Conservation (phyloP, 2,113 vertebrate species). For the Sciurus niger region DNA sequence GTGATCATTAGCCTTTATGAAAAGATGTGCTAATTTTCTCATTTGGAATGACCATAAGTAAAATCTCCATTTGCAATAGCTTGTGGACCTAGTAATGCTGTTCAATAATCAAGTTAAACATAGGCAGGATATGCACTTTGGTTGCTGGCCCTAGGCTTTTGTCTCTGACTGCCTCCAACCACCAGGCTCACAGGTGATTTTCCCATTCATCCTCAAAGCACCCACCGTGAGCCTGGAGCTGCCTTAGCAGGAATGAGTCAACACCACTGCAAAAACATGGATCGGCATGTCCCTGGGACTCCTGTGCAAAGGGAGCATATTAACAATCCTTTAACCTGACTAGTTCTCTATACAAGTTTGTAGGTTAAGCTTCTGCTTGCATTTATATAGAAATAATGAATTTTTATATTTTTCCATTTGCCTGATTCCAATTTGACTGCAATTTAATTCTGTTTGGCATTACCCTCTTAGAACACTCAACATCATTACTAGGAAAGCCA, state of each 20-base stretch:
- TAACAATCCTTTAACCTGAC: neutral
- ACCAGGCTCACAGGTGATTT: neutral
- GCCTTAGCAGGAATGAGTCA: neutral
- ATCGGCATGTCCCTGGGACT: neutral
- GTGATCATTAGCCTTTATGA: neutral
- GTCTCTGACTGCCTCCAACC: too few species aligned
- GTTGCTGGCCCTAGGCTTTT: neutral
- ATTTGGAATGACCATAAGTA: neutral
- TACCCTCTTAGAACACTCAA: neutral
- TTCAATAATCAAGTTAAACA: neutral
- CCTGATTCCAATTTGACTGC: neutral
- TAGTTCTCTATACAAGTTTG: neutral
- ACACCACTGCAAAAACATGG: neutral
- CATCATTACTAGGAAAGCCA: neutral
- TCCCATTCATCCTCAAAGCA: neutral
- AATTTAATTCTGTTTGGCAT: slow-evolving; percentile 1
- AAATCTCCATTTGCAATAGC: neutral
- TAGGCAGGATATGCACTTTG: neutral
- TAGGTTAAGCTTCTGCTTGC: neutral
- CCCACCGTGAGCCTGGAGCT: neutral
- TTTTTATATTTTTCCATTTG: neutral
- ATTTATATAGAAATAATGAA: neutral
- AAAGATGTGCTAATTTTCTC: neutral
- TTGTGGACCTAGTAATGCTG: neutral
- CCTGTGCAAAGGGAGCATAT: neutral